phyloP scores from a whole-genome alignment of 2,113 vertebrate genomes.

The Chlorocebus sabaeus region DNA sequence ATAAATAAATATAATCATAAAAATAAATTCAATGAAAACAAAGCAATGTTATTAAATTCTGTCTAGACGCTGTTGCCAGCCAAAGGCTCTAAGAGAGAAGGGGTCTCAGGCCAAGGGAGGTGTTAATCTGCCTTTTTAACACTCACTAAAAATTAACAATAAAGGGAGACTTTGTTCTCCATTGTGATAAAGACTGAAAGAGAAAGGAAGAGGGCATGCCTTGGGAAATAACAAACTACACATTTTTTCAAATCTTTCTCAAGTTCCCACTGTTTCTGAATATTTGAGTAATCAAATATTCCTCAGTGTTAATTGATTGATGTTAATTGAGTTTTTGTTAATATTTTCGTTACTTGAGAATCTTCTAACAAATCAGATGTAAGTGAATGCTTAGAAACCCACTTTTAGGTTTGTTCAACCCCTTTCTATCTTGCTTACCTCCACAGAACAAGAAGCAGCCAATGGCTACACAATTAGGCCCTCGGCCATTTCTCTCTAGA shows the following conservation, averaged over 20 bases:
- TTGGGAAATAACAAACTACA: not conserved
- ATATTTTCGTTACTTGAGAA: conserved; percentile 37
- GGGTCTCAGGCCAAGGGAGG: not conserved
- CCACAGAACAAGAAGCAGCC: not conserved
- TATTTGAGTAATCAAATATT: conserved; percentile 1
- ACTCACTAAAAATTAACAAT: not conserved
- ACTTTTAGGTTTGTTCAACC: conserved; percentile 26
- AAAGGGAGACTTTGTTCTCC: not conserved
- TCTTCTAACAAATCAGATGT: conserved; percentile 46
- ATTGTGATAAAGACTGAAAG: not conserved
- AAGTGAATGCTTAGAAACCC: conserved; percentile 31
- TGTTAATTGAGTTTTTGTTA: not conserved
- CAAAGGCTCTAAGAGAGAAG: not conserved
- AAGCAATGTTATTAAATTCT: conserved; percentile 25
- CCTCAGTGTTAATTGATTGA: not conserved
- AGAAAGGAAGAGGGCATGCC: not conserved
- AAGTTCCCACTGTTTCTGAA: not conserved
- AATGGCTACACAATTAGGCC: conserved; percentile 13
- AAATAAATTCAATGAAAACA: conserved; percentile 48
- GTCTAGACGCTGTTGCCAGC: not conserved
- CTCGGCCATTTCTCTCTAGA: not conserved
- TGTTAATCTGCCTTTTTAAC: conserved; percentile 16
- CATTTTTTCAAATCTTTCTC: not conserved
- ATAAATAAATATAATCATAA: conserved; percentile 42
- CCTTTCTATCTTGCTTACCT: conserved; percentile 37